Evolutionary conservation across 2,888 invertebrate genomes (phyloP), one percentile per base, ranked within the genome.

Genomic region (Pyrgus malvae): DNA sequence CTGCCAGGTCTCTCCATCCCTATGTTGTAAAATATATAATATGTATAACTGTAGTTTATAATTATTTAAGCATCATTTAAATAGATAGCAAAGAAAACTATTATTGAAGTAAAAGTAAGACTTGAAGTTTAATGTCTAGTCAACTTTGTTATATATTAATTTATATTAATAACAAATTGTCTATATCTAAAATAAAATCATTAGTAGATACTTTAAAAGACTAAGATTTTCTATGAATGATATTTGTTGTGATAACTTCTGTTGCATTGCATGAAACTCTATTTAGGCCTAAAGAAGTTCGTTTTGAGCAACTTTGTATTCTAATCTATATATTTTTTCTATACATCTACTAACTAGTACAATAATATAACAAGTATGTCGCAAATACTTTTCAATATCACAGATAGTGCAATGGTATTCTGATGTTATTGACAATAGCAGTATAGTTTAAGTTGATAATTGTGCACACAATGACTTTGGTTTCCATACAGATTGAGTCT

Each of bases 401-500:
- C 63, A 63, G 58, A 65, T 59, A 33, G 46, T 50, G 23, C 38
- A 37, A 42, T 61, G 59, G 38, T 59, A 55, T 37, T 44, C 31
- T 31, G 57, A 31, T 45, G 41, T 68, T 65, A 78, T 54, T 57
- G 68, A 64, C 96, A 96, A 75, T 92, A 96, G 82, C 96, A 96
- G 74, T 95, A 96, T 57, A 96, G 90, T 74, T 95, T 95, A 59
- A 96, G 88, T 65, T 93, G 92, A 69, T 93, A 94, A 69, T 96
- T 93, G 58, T 94, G 92, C 41, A 96, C 91, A 73, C 96, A 96
- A 64, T 90, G 91, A 79, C 95, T 95, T 78, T 96, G 96, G 48
- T 93, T 91, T n/a, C 95, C 95, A 72, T 96, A 96, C 31, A 94
- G 85, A 78, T 96, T 96, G 48, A 96, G 91, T 46, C 96, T 91